phyloP scores from a whole-genome alignment of 2,797 vertebrate genomes.

The Cynodonichthys magdalenae region DNA sequence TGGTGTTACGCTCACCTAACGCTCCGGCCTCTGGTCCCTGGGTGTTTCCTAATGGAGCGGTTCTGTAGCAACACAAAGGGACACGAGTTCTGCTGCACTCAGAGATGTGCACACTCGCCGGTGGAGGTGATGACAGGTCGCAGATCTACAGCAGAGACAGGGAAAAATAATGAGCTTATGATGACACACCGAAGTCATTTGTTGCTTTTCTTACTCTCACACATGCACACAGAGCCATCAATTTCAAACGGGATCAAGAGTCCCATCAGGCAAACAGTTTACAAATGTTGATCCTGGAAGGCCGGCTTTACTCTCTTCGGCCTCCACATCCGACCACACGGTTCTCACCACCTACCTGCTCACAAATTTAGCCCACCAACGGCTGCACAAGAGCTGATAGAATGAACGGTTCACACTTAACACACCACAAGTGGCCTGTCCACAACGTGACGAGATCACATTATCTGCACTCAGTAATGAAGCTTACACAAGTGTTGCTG shows the following conservation, averaged over 20 bases:
- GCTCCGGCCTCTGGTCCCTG: conserved; percentile 49
- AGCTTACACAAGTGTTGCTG: conserved; percentile 53
- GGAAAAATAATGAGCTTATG: conserved; percentile 79
- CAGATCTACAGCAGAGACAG: conserved; percentile 86
- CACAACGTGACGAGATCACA: conserved; percentile 45
- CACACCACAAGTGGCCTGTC: conserved; percentile 58
- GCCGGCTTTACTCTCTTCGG: conserved; percentile 51
- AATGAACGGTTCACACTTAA: conserved; percentile 65
- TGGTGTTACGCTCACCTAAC: conserved; percentile 71
- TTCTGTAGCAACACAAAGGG: conserved; percentile 52
- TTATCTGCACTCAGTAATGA: conserved; percentile 66
- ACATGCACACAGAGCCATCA: conserved; percentile 36
- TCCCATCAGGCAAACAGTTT: conserved; percentile 61
- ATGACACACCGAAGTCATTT: conserved; percentile 71
- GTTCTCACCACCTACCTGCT: conserved; percentile 51
- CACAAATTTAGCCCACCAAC: conserved; percentile 44
- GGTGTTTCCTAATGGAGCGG: conserved; percentile 33
- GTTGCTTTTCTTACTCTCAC: conserved; percentile 33
- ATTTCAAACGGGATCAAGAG: conserved; percentile 69
- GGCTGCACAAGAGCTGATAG: conserved; percentile 67
- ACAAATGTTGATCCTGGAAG: conserved; percentile 60
- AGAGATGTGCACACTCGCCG: conserved; percentile 41
- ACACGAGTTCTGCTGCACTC: conserved; percentile 60
- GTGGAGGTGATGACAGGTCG: conserved; percentile 77
- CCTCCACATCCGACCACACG: conserved; percentile 50